Evolutionary conservation across 2,797 vertebrate genomes (phyloP), one percentile per base, ranked within the genome.

Genomic region (Eospalax fontanierii): DNA sequence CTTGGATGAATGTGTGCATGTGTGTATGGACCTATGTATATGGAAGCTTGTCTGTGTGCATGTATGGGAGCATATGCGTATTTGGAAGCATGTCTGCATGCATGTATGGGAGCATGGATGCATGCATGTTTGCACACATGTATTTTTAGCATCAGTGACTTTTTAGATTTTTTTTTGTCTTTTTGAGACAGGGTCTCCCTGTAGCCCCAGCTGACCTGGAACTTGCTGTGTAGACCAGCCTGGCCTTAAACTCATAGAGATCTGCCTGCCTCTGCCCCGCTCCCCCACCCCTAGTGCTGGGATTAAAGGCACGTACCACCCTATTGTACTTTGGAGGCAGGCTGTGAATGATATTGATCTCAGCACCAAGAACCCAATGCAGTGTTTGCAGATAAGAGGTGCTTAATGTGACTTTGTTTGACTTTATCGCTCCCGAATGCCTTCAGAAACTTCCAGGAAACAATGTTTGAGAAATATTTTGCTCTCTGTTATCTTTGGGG

Each of bases 121-220:
- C n/a, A 38, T 80, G 14, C 12, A 38, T 61, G 12, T 59, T 9
- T 59, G n/a, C 21, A 59, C 35, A 12, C n/a, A 61, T 38, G n/a
- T 65, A 65, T 63, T 90, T 92, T 95, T 71, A 97, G 65, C 78
- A 82, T 71, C n/a, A 35, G 21, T 74, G 71, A 79, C 18, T 66
- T 79, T 57, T 92, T 40, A 81, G 83, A 93, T 73, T 89, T 61
- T 71, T 79, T n/a, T 46, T 46, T 6, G 11, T 46, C 5, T 54
- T 54, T 54, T 54, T 54, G 50, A 54, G 12, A 54, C 50, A 54
- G 50, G 50, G 50, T 54, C 50, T 54, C 50, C n/a, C n/a, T n/a
- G n/a, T n/a, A n/a, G n/a, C n/a, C n/a, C 50, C 50, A 54, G 50
- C 7, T 54, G 12, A 14, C 50, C 14, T 54, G 14, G 50, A 54